Base-by-base conservation (phyloP, 1,140 invertebrate species). In the Polyergus mexicanus region DNA sequence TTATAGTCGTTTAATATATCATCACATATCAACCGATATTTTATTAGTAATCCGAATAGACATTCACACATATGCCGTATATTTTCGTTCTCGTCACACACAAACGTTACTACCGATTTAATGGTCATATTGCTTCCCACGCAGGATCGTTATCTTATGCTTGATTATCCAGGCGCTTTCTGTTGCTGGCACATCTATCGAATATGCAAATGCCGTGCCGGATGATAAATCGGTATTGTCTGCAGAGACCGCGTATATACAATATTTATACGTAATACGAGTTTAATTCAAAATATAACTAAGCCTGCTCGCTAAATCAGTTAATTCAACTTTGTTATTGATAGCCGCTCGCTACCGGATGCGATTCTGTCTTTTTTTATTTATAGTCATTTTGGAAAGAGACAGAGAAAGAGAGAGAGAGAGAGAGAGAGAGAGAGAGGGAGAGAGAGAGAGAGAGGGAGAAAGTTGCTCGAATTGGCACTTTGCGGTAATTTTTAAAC, bases 201-300 rank as follows among this genome's bases (percentile, higher is more conserved):
- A 60, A 56, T 28, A 62, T 83, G 78, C 68, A 83, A 83, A 83
- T 83, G 78, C 35, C 76, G 32, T 47, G 32, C 11, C 16, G 66
- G 68, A 13, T 81, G 54, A 81, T 83, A 83, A 83, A 83, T 83
- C 78, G 54, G 78, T 47, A 83, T 83, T 83, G 68, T 83, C 78
- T 74, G 66, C 54, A 35, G 78, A 74, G 32, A 35, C 41, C 13
- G 22, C 16, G 19, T 25, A 58, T 25, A 28, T 3, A 58, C 16
- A 3, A 71, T 19, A 32, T 69, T 25, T 19, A 11, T 10, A 11
- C 10, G 3, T 44, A 58, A 22, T 11, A 25, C 66, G 22, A 60
- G 66, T 81, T 81, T 72, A 72, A 74, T 83, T 83, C 25, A 60
- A 83, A 83, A 83, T 83, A 83, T 83, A 83, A 62, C 68, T 8